A percentile compares a stretch with the other conserved stretches of the same genome.
Conservation (phyloP, 2,888 invertebrate genomes). For the Microctonus brassicae region DNA sequence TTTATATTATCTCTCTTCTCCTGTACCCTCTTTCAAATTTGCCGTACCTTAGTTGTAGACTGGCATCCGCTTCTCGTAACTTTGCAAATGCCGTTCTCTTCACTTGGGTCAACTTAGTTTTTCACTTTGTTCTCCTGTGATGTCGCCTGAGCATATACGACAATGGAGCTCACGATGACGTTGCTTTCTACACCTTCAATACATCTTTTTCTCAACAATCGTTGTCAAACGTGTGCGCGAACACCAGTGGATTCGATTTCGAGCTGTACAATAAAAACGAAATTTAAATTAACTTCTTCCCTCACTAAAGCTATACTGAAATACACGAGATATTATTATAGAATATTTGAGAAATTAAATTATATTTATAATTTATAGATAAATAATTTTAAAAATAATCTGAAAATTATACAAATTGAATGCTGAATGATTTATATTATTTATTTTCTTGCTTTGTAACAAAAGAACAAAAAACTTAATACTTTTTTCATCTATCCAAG, state of each 20-base stretch:
- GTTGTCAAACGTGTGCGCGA: neutral
- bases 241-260: neutral
- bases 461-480: constrained; percentile 50
- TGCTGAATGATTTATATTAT: constrained; percentile 42
- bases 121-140: constrained; percentile 42
- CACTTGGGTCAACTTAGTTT: constrained; percentile 52
- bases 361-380: constrained; percentile 30
- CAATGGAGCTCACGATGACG: constrained; percentile 47
- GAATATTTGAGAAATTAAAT: neutral
- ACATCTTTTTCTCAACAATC: neutral
- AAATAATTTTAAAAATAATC: constrained; percentile 21
- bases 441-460: constrained; percentile 40
- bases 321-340: neutral
- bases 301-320: neutral
- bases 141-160: constrained; percentile 9
- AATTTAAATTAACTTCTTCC: constrained; percentile 13
- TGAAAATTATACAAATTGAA: neutral
- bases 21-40: neutral
- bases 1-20: constrained; percentile 19
- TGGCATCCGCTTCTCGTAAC: constrained; percentile 39
- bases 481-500: constrained; percentile 1
- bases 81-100: constrained; percentile 48
- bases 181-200: neutral
- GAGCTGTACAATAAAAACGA: neutral
- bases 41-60: neutral